Percentiles rank a stretch among this genome's conserved stretches.
Evolutionary conservation across 2,888 invertebrate species (phyloP).

Genomic region (Xanthostigma xanthostigma): DNA sequence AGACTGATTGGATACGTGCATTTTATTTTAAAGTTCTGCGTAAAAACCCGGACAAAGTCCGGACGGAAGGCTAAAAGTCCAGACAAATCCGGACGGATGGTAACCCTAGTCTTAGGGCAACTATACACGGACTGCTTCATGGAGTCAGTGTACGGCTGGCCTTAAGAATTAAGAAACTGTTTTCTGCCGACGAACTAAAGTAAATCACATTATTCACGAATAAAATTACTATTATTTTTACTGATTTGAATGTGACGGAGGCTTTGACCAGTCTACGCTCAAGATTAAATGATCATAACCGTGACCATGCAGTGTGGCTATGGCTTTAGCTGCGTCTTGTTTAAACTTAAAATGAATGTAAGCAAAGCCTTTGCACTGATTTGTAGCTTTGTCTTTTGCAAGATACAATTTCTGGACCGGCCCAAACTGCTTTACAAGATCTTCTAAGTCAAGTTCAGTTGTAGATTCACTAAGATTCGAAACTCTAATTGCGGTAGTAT

Average conservation of each 20-base stretch:
- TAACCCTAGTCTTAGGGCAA: too few relatives aligned
- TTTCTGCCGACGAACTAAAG: too few relatives aligned
- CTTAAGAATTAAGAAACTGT: too few relatives aligned
- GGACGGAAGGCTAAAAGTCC: too few relatives aligned
- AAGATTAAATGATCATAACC: constrained; percentile 97
- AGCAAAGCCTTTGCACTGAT: constrained; percentile 91
- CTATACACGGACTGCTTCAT: too few relatives aligned
- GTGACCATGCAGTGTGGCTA: constrained; percentile 75
- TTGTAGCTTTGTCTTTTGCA: constrained; percentile 83
- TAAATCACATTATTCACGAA: too few relatives aligned
- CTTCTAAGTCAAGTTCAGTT: constrained; percentile 86
- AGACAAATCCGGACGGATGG: too few relatives aligned
- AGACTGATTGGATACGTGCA: too few relatives aligned
- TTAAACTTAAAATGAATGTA: constrained; percentile 92
- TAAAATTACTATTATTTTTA: neutral
- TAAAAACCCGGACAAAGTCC: too few relatives aligned
- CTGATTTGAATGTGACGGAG: constrained; percentile 19
- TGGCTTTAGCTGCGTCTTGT: constrained; percentile 85
- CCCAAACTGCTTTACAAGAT: constrained; percentile 88
- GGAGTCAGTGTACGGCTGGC: too few relatives aligned
- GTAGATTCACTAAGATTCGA: constrained; percentile 96
- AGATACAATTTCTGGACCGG: constrained; percentile 85
- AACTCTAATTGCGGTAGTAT: constrained; percentile 85
- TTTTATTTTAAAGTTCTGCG: too few relatives aligned
- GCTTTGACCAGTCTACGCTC: constrained; percentile 98